Percentiles rank a stretch among this genome's conserved stretches.
phyloP scores from a whole-genome alignment of 1,140 invertebrate genomes.

The Drosophila willistoni region DNA sequence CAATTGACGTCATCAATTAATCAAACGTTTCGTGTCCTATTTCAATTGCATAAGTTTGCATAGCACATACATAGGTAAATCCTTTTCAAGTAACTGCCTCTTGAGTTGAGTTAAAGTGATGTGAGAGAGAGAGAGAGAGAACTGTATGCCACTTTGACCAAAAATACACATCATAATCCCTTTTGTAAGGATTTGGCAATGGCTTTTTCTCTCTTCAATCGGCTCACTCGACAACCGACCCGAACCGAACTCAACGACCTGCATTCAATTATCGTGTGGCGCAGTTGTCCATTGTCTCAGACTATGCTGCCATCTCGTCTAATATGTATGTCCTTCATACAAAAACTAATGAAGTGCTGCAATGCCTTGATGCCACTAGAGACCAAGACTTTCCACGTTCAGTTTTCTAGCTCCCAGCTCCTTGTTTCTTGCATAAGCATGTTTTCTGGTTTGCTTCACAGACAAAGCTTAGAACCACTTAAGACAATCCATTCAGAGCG shows the following conservation, averaged over 20 bases:
- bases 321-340: slow-evolving; percentile 43
- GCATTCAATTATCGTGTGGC: slow-evolving; percentile 74
- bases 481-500: slow-evolving; percentile 74
- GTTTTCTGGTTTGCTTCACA: slow-evolving; percentile 81
- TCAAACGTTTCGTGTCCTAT: slow-evolving; percentile 40
- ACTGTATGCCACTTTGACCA: slow-evolving; percentile 54
- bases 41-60: slow-evolving; percentile 57
- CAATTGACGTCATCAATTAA: slow-evolving; percentile 41
- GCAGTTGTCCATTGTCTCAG: slow-evolving; percentile 79
- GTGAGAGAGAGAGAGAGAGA: slow-evolving; percentile 3
- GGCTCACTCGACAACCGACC: slow-evolving; percentile 1
- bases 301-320: too few relatives aligned
- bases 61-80: slow-evolving; percentile 17
- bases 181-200: slow-evolving; percentile 75
- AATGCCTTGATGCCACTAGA: slow-evolving; percentile 79
- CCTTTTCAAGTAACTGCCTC: slow-evolving; percentile 1
- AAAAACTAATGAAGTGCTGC: slow-evolving; percentile 79
- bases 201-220: slow-evolving; percentile 40
- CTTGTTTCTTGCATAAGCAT: slow-evolving; percentile 66
- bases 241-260: slow-evolving; percentile 20
- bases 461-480: slow-evolving; percentile 81
- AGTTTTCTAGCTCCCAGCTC: background rate
- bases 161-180: slow-evolving; percentile 81
- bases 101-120: background rate
- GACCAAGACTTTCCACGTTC: slow-evolving; percentile 25